Evolutionary conservation across 2,113 vertebrate species (phyloP).

Genomic region (Pimephales promelas): DNA sequence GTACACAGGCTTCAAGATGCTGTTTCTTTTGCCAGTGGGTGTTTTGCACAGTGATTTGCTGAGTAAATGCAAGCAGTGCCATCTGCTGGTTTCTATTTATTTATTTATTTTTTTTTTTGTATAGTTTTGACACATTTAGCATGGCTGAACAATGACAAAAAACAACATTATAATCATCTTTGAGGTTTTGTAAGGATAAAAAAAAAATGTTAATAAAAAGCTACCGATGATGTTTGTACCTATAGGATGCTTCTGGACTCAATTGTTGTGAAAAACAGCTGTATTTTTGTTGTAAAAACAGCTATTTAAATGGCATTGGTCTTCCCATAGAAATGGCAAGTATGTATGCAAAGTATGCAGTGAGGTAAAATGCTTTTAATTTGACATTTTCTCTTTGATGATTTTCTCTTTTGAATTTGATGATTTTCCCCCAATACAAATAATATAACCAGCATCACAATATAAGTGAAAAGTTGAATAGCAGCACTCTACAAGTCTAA

Average conservation of each 20-base stretch:
- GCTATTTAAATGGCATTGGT: not conserved
- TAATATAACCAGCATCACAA: not conserved
- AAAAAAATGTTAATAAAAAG: not conserved
- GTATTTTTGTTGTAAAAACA: not conserved
- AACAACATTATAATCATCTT: not conserved
- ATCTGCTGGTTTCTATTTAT: constrained; percentile 44
- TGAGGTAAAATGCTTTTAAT: not conserved
- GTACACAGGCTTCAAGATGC: constrained; percentile 31
- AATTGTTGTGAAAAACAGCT: not conserved
- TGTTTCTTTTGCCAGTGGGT: not conserved
- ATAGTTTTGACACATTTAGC: not conserved
- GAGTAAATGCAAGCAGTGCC: not conserved
- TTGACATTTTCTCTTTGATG: not conserved
- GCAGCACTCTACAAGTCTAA: no score
- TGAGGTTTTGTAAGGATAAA: not conserved
- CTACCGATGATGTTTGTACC: not conserved
- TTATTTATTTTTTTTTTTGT: not conserved
- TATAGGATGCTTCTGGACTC: not conserved
- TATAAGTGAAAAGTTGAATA: not conserved
- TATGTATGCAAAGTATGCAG: not conserved
- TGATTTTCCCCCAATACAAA: not conserved
- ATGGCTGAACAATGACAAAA: not conserved
- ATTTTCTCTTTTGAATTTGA: no score
- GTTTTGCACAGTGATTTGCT: no score
- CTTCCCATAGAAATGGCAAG: not conserved